Percentiles rank a stretch among this genome's conserved stretches.
Conservation (phyloP, 2,113 vertebrate genomes). For the Candoia aspera region DNA sequence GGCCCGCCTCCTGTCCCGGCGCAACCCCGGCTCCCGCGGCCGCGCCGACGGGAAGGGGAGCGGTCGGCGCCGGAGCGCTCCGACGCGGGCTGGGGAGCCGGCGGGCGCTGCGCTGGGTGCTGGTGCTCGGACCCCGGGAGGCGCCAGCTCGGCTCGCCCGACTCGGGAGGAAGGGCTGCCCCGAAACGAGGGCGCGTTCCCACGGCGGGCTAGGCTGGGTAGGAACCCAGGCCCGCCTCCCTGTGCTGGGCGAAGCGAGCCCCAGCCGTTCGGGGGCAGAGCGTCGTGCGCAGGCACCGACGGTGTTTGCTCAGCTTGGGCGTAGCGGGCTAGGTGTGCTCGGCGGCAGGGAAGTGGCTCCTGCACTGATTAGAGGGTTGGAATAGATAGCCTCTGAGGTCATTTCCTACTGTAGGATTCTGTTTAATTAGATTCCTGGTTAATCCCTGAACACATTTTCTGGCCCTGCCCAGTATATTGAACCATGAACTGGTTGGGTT, state of each 20-base stretch:
- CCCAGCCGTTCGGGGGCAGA: too few species aligned
- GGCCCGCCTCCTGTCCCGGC: neutral
- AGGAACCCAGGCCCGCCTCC: too few species aligned
- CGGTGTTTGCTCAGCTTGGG: too few species aligned
- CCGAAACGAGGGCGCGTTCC: too few species aligned
- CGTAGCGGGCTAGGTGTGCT: too few species aligned
- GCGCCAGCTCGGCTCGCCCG: neutral
- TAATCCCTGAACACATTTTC: neutral
- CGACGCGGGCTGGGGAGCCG: neutral
- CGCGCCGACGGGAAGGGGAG: neutral
- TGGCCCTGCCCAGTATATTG: neutral
- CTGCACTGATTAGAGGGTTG: neutral
- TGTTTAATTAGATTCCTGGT: neutral
- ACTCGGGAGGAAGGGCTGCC: neutral
- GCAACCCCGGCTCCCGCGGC: neutral
- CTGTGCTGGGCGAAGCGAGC: too few species aligned
- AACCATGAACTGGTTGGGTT: neutral
- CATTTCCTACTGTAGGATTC: neutral
- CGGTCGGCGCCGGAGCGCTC: neutral
- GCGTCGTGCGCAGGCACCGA: too few species aligned
- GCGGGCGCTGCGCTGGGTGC: neutral
- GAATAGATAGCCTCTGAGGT: neutral
- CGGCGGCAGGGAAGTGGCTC: too few species aligned
- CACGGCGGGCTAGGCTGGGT: too few species aligned
- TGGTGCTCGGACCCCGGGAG: neutral